Evolutionary conservation across 2,113 vertebrate genomes (phyloP), one percentile per base, ranked within the genome.

Genomic region (Gobio gobio): DNA sequence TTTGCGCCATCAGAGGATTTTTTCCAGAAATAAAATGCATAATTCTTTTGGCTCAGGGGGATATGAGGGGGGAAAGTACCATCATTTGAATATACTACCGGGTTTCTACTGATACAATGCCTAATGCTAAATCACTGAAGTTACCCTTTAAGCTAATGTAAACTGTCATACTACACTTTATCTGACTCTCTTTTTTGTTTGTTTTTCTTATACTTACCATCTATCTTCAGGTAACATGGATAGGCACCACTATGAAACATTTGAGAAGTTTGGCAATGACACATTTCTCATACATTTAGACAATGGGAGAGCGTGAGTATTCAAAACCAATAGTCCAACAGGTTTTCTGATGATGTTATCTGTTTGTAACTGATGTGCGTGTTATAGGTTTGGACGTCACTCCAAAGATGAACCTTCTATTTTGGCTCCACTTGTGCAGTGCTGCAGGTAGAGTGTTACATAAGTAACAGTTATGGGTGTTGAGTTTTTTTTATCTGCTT

Each of bases 191-290:
- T 20, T 18, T 40, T 4, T 40, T 74, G 1, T 54, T 26, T n/a
- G 16, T 26, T 54, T 75, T 40, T 1, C 4, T 26, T 45, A 36
- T 16, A 47, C 26, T 26, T 45, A 72, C n/a, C 49, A 74, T 85
- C 4, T 51, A 2, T 78, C 36, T n/a, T 75, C 86, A 97, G 96
- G 96, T 86, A 97, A 96, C 89, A 94, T 97, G 96, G 96, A 96
- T 91, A 93, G 96, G 1, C 96, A 96, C 83, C 96, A 96, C 88
- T 96, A 96, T 0, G 96, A 97, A 89, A 97, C 96, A 1, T 97
- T 97, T 5, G 95, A 97, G 89, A 96, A 95, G 84, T 97, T 97
- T 93, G 96, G 95, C 45, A 97, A 97, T 2, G 70, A 94, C 72
- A 97, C 95, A 0, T 96, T 96, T 77, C 90, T 96, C 1, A 86